Conservation (phyloP, 2,113 vertebrate species). For the Helogale parvula region DNA sequence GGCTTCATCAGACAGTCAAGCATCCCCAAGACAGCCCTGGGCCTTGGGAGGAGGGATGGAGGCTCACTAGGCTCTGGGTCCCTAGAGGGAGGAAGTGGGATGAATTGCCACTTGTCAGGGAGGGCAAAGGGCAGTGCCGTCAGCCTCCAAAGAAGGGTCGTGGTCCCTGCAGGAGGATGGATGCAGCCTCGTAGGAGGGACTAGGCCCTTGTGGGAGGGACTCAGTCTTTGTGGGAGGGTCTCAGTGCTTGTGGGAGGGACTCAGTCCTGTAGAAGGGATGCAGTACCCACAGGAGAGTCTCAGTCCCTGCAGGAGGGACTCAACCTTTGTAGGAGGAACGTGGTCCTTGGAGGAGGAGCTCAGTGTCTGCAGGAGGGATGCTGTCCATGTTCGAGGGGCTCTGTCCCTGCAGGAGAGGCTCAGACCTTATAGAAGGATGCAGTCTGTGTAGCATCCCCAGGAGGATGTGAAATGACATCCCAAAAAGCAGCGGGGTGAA, state of each 20-base stretch:
- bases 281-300: too few relatives aligned
- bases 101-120: accelerated
- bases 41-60: not conserved
- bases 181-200: too few relatives aligned
- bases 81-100: not conserved
- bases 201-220: not conserved
- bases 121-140: not conserved
- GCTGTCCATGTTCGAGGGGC: too few relatives aligned
- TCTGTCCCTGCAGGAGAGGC: too few relatives aligned
- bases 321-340: too few relatives aligned
- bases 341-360: not conserved
- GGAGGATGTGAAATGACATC: too few relatives aligned
- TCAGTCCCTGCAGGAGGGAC: too few relatives aligned
- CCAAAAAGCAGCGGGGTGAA: not conserved
- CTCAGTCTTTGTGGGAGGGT: not conserved
- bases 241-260: not conserved
- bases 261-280: too few relatives aligned
- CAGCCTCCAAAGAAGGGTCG: not conserved
- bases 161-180: too few relatives aligned
- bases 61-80: not conserved
- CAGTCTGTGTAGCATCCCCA: not conserved
- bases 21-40: not conserved
- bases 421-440: too few relatives aligned
- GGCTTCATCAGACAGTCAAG: not conserved
- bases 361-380: too few relatives aligned